A percentile compares a stretch with the other conserved stretches of the same genome.
phyloP scores from a whole-genome alignment of 1,140 invertebrate genomes.

The Heterodera schachtii region DNA sequence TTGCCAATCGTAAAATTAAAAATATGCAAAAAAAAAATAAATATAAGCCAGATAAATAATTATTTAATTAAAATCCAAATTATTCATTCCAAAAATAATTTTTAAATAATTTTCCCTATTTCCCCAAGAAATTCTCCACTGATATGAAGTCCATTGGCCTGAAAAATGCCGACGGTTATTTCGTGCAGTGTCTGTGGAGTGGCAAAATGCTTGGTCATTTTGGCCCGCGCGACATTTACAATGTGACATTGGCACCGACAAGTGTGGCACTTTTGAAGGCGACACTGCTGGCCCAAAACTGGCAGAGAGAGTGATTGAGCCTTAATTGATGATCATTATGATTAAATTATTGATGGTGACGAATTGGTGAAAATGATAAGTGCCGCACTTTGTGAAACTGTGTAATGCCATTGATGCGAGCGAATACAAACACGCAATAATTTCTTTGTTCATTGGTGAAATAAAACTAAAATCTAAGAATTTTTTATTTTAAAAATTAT shows the following conservation, averaged over 20 bases:
- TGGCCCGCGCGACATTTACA: slow-evolving; percentile 16
- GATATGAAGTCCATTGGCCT: slow-evolving; percentile 47
- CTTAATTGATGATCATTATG: too few relatives aligned
- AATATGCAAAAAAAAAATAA: too few relatives aligned
- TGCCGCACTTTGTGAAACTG: too few relatives aligned
- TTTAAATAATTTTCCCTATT: slow-evolving; percentile 21
- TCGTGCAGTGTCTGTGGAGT: slow-evolving; percentile 52
- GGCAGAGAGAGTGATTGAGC: too few relatives aligned
- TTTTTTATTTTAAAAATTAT: too few relatives aligned
- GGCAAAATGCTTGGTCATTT: slow-evolving; percentile 43
- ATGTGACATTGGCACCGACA: slow-evolving; percentile 30
- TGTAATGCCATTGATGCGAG: too few relatives aligned
- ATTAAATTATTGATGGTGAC: too few relatives aligned
- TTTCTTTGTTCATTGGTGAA: too few relatives aligned
- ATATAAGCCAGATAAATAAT: too few relatives aligned
- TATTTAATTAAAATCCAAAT: not conserved
- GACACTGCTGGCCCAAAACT: slow-evolving; percentile 16
- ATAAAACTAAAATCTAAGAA: too few relatives aligned
- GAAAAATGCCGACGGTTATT: slow-evolving; percentile 48
- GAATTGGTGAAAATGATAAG: too few relatives aligned
- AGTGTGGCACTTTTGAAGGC: slow-evolving; percentile 43
- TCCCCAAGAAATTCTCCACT: slow-evolving; percentile 34
- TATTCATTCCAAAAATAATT: not conserved
- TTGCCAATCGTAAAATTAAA: slow-evolving; percentile 49
- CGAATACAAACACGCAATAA: too few relatives aligned